Percentiles rank a stretch among this genome's conserved stretches.
phyloP scores from a whole-genome alignment of 1,140 invertebrate species.

The Caenorhabditis latens region DNA sequence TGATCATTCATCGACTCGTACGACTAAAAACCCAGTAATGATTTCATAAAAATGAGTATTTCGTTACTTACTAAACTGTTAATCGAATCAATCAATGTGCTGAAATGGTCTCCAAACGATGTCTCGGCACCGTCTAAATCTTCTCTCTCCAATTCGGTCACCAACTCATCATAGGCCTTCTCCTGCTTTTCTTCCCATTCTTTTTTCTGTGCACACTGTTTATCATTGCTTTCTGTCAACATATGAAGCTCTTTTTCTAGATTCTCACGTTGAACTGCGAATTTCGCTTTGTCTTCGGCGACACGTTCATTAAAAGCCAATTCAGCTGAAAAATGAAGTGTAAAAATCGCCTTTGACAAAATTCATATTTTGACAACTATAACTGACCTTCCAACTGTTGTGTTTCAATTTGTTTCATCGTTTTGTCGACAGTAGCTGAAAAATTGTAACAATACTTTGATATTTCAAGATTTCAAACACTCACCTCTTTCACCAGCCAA shows the following conservation, averaged over 20 bases:
- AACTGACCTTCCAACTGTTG: conserved; percentile 3
- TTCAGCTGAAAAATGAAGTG: background rate
- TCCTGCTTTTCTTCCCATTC: conserved; percentile 10
- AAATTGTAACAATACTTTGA: background rate
- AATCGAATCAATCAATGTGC: conserved; percentile 6
- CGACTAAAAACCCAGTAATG: background rate
- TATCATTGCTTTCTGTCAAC: conserved; percentile 5
- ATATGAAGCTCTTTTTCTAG: background rate
- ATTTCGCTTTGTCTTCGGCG: background rate
- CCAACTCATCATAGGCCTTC: background rate
- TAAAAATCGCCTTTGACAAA: background rate
- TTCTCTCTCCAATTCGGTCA: background rate
- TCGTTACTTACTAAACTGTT: background rate
- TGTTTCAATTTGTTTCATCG: conserved; percentile 1
- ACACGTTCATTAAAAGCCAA: background rate
- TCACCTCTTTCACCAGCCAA: conserved; percentile 7
- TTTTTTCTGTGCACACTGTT: conserved; percentile 21
- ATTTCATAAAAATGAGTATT: background rate
- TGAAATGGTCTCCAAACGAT: conserved; percentile 7
- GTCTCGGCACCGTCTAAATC: background rate
- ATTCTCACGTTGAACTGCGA: background rate
- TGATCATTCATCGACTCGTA: conserved; percentile 31
- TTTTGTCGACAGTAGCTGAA: conserved; percentile 3
- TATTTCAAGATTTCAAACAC: background rate
- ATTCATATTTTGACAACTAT: background rate